Conservation (phyloP, 2,888 invertebrate species). For the Uropetala carovei region DNA sequence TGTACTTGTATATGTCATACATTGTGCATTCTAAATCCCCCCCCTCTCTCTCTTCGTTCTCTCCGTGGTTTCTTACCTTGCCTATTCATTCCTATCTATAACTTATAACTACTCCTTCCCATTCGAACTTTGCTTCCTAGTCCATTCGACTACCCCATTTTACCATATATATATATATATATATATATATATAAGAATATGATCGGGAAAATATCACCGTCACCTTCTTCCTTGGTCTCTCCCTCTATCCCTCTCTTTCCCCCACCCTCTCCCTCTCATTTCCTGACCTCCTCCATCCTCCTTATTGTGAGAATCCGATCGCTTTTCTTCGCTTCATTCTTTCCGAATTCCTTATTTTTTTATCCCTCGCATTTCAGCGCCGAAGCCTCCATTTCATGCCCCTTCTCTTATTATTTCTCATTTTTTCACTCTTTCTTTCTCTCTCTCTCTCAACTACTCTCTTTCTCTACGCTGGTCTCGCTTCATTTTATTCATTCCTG, state of each 20-base stretch:
- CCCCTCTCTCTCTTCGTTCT: too few relatives aligned
- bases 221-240: background rate
- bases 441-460: too few relatives aligned
- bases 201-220: background rate
- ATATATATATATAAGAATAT: too few relatives aligned
- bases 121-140: too few relatives aligned
- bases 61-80: too few relatives aligned
- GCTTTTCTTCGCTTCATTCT: background rate
- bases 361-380: background rate
- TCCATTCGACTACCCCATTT: too few relatives aligned
- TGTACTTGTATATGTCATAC: too few relatives aligned
- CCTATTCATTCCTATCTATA: too few relatives aligned
- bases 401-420: background rate
- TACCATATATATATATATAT: too few relatives aligned
- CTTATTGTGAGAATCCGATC: background rate
- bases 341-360: conserved; percentile 20
- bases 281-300: background rate
- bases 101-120: too few relatives aligned
- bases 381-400: background rate
- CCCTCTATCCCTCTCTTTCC: background rate
- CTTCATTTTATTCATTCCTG: background rate
- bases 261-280: background rate
- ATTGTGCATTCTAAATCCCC: too few relatives aligned
- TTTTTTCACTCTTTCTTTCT: background rate
- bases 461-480: too few relatives aligned